Evolutionary conservation across 2,113 vertebrate genomes (phyloP), one percentile per base, ranked within the genome.

Genomic region (Microtus montanus): DNA sequence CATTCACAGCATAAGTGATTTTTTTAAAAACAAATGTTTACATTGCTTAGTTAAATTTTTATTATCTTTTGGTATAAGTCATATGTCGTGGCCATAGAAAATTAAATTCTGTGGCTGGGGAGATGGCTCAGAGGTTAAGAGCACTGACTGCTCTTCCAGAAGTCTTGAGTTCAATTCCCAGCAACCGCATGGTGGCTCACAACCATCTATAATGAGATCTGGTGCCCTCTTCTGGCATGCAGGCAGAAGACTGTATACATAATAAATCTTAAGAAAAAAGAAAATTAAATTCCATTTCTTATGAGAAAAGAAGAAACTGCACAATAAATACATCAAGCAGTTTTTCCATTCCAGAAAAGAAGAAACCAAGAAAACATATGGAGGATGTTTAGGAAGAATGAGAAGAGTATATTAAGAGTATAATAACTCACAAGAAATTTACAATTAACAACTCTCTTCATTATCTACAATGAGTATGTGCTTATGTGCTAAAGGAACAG

Each of bases 321-420:
- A 47, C 47, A n/a, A 90, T 66, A 68, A n/a, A 90, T 66, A 68
- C 38, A 38, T 35, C 38, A 92, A 54, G 4, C 9, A 71, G 44
- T 91, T 93, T 88, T 80, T 94, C 58, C 91, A 87, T 93, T 93
- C 90, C 90, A 93, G 89, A 93, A 84, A 77, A 66, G 90, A 58
- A 58, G 66, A 91, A 95, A 91, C 61, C 77, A 94, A 91, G 73
- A 94, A 8, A 90, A 70, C 64, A 95, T 49, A 66, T 92, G 63
- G 49, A 63, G 11, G 49, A 80, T 92, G 90, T 84, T 87, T 90
- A 33, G 47, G 58, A 24, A 93, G 20, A 83, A 93, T 90, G 17
- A 44, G 73, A 93, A 94, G 54, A 95, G 35, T 89, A 85, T 79
- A 38, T 82, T 38, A 38, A 52, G 44, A 85, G 13, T 71, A 10